Percentiles rank a stretch among this genome's conserved stretches.
These are phyloP conservation scores for Teinopalpus imperialis DNA, from an alignment of 2,888 invertebrate species.

Conservation along the genomic window DNA sequence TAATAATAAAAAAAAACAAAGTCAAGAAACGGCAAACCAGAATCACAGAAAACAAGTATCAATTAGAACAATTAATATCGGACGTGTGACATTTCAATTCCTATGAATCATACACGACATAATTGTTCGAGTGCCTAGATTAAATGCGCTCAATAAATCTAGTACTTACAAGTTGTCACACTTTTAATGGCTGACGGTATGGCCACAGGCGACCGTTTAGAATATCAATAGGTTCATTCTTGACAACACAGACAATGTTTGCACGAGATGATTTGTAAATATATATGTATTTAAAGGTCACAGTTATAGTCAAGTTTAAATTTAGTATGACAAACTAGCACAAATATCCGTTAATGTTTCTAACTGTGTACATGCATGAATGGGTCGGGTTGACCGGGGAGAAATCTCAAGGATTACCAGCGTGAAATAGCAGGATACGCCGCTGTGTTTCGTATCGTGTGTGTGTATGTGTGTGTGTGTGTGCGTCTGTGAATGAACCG, in stretches of 20 bases:
- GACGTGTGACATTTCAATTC: conserved; percentile 7
- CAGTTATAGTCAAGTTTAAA: not conserved
- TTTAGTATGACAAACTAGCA: too few species aligned
- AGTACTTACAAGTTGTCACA: conserved; percentile 7
- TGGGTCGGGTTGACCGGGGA: too few species aligned
- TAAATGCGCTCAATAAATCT: conserved; percentile 10
- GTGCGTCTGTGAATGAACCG: too few species aligned
- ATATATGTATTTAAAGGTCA: conserved; percentile 6
- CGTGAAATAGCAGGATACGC: too few species aligned
- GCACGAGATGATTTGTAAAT: not conserved
- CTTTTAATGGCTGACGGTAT: not conserved
- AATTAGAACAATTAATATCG: conserved; percentile 12
- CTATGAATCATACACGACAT: conserved; percentile 3
- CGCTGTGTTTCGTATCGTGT: too few species aligned
- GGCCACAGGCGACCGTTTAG: conserved; percentile 1
- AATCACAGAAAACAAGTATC: not conserved
- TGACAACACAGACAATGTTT: not conserved
- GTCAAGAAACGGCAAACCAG: too few species aligned
- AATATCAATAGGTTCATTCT: not conserved
- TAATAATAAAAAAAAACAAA: too few species aligned
- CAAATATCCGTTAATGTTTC: too few species aligned
- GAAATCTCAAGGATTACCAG: too few species aligned
- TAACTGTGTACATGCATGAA: too few species aligned
- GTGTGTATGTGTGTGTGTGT: too few species aligned
- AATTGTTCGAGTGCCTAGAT: conserved; percentile 16